Percentiles rank a stretch among this genome's conserved stretches.
These are phyloP conservation scores for Sitobion miscanthi DNA, from an alignment of 1,140 invertebrate species.

Conservation along the genomic window DNA sequence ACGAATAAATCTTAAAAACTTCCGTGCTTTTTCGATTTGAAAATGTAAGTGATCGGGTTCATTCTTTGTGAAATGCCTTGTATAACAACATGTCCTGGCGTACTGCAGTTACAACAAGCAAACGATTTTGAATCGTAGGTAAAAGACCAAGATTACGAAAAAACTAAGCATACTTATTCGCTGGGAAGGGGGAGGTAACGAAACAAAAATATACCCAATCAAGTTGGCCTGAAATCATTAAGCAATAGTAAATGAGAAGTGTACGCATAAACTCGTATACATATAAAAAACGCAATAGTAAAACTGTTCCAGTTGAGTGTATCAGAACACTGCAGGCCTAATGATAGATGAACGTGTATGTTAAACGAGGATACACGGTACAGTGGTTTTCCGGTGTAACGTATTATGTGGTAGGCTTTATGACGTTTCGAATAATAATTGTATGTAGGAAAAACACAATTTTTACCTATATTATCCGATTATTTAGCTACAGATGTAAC, in stretches of 20 bases:
- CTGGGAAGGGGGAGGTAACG: background rate
- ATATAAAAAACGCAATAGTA: background rate
- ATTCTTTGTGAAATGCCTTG: background rate
- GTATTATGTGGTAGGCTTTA: constrained; percentile 33
- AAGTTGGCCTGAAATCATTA: background rate
- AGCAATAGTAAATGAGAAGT: background rate
- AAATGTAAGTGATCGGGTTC: background rate
- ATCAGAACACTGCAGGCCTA: background rate
- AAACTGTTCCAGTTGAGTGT: constrained; percentile 36
- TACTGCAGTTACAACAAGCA: background rate
- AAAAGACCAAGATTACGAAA: background rate
- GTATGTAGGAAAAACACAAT: background rate
- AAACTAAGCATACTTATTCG: background rate
- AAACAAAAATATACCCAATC: background rate
- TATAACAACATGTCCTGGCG: background rate
- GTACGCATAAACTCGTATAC: background rate
- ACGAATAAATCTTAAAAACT: background rate
- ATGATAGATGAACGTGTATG: constrained; percentile 29
- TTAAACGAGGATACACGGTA: constrained; percentile 50
- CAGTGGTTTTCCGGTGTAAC: constrained; percentile 50
- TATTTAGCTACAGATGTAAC: background rate
- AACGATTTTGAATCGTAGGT: background rate
- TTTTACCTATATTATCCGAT: background rate
- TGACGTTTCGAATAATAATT: constrained; percentile 42
- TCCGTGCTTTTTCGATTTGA: background rate